Base-by-base conservation (phyloP, 2,888 invertebrate species). In the Coelinius sp. region DNA sequence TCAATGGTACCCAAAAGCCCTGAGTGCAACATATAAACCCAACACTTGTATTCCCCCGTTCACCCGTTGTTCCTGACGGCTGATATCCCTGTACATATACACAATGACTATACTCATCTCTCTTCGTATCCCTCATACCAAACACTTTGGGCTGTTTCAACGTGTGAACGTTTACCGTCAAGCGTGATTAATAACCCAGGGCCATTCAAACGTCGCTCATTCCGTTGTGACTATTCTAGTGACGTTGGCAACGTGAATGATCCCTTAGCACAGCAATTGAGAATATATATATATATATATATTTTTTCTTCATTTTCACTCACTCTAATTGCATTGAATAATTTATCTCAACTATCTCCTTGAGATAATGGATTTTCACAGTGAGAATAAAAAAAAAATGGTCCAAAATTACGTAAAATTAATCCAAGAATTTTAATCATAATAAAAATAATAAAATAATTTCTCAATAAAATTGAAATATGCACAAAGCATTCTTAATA, bases 161-260 rank as follows among this genome's bases (percentile, higher is more conserved):
- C 62, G 64, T 64, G 59, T 41, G 53, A 67, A 73, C 68, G 56
- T 70, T 66, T 68, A 56, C 70, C 64, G 64, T 70, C 73, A 70
- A 68, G 44, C 38, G 24, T 74, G 68, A 74, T 74, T 74, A 74
- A 74, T 74, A 68, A 71, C 65, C 68, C 7, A 52, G 46, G 46
- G 44, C 56, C 71, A 59, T 68, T 74, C 59, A 53, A 74, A 68
- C 64, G 46, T 46, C 73, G n/a, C 63, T 56, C 31, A 10, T 2
- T 56, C 56, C 2, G 27, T 31, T 1, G 17, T 10, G 27, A n/a
- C 56, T 25, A 56, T 56, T n/a, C 56, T 17, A n/a, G 27, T 56
- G 56, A 56, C 56, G 56, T 56, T 56, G 56, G 27, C n/a, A 56
- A n/a, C 25, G 25, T 56, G 56, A 59, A 59, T 59, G 59, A 59